Base-by-base conservation (phyloP, 2,113 vertebrate genomes). In the Cygnus atratus region DNA sequence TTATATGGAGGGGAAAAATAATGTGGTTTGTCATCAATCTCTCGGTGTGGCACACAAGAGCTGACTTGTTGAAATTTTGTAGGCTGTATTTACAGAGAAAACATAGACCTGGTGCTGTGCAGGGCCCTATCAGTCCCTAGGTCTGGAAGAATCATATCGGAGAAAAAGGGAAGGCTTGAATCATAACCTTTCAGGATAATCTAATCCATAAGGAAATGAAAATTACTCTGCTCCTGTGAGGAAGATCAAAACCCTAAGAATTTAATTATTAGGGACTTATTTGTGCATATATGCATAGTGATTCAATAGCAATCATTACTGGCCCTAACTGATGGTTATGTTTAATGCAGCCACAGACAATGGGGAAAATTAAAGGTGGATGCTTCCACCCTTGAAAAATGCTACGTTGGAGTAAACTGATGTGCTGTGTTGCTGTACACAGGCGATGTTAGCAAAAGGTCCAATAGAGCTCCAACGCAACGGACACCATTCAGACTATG, bases 71-170 rank as follows among this genome's bases (percentile, higher is more conserved):
- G 98, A 98, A 98, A 98, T 95, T 92, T 96, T 96, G 96, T 97
- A 96, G 98, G 95, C 94, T 98, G 97, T 98, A 97, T 98, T 98
- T 98, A 98, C 95, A 98, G 97, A 98, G 97, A 98, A 98, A 98
- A 98, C 97, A 98, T 84, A 97, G 98, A 78, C 92, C 93, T 84
- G 96, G 93, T 96, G 98, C 97, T 90, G 95, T 75, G 87, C 90
- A 39, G 92, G 93, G 95, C 95, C 96, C 96, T 95, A 97, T 97
- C 97, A 89, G 96, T 90, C 96, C 95, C 77, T 66, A 77, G 92
- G 62, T 94, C 95, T 92, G 96, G 92, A 96, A 87, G 93, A 96
- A 90, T 67, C 95, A n/a, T 88, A 87, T 91, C 37, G 13, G 92
- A 76, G 94, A 94, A 90, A 91, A 82, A 84, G 82, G 83, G 90